Evolutionary conservation across 2,113 vertebrate genomes (phyloP), one percentile per base, ranked within the genome.

Genomic region (Actenoides hombroni): DNA sequence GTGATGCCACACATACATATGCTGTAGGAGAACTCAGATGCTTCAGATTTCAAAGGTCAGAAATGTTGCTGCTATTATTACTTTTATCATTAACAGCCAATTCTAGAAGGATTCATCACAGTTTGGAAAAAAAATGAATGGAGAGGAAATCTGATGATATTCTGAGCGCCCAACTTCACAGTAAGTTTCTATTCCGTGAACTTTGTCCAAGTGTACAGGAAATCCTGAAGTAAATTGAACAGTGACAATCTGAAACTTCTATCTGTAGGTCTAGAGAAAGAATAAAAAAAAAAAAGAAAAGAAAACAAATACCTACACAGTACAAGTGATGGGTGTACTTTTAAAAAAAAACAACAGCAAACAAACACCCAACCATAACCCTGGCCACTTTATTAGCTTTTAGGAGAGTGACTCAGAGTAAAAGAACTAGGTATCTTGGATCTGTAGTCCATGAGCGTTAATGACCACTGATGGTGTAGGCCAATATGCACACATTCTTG

Each of bases 351-450:
- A 31, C 13, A 28, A 49, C 11, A 49, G 17, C 48, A 23, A 49
- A 11, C 24, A 25, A 1, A 1, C 15, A 1, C 2, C 15, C 33
- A 48, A 14, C 6, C 11, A 16, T 44, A 83, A 83, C 3, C 6
- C 19, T 0, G 1, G 3, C 12, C 29, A 48, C n/a, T 53, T 75
- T 28, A 44, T 24, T 1, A 3, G 7, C 8, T 56, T 53, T 76
- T 65, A 29, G 21, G 6, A 24, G 49, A 39, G 39, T 33, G 31
- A 76, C n/a, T 40, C 28, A 46, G 75, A 19, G 33, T 80, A 64
- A 44, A 69, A 86, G 51, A 31, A 53, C 16, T 33, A 63, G 19
- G 49, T 37, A 35, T 40, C 18, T 46, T 5, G 3, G 39, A 42
- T 67, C 39, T 0, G 0, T 71, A n/a, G 9, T 65, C 81, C 33